Percentiles rank a stretch among this genome's conserved stretches.
Conservation (phyloP, 2,113 vertebrate genomes). For the Actenoides lindsayi region DNA sequence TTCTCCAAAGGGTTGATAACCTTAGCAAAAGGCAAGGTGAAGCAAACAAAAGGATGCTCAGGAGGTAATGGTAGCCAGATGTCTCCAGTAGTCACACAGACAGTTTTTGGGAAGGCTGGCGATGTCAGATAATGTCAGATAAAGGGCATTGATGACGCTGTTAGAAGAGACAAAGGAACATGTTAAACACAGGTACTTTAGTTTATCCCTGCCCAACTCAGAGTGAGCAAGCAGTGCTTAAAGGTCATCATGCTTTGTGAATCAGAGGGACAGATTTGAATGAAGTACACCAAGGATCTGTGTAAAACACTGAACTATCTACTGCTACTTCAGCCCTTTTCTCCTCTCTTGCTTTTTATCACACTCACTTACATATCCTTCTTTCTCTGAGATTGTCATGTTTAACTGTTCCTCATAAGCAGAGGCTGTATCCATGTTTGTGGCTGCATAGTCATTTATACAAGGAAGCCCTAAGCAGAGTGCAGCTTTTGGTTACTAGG, state of each 20-base stretch:
- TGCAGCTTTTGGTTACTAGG: neutral
- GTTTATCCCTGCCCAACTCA: neutral
- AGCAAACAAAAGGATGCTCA: neutral
- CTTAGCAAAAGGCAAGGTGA: neutral
- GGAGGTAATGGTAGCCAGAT: neutral
- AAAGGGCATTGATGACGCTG: neutral
- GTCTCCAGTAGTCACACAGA: neutral
- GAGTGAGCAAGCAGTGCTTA: neutral
- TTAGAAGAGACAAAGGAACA: neutral
- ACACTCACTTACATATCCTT: neutral
- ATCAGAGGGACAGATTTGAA: neutral
- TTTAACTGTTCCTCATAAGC: neutral
- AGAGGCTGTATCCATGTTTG: neutral
- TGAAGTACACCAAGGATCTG: neutral
- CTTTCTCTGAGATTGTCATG: neutral
- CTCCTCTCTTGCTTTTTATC: neutral
- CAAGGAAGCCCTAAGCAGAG: neutral
- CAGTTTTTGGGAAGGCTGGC: neutral
- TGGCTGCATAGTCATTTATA: neutral
- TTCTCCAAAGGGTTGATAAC: neutral
- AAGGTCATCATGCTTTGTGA: neutral
- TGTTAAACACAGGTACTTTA: neutral
- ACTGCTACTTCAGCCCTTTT: neutral
- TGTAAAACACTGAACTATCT: neutral
- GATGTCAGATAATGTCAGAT: rapidly evolving